Percentiles rank a stretch among this genome's conserved stretches.
phyloP scores from a whole-genome alignment of 2,888 invertebrate genomes.

The Plagodis pulveraria region DNA sequence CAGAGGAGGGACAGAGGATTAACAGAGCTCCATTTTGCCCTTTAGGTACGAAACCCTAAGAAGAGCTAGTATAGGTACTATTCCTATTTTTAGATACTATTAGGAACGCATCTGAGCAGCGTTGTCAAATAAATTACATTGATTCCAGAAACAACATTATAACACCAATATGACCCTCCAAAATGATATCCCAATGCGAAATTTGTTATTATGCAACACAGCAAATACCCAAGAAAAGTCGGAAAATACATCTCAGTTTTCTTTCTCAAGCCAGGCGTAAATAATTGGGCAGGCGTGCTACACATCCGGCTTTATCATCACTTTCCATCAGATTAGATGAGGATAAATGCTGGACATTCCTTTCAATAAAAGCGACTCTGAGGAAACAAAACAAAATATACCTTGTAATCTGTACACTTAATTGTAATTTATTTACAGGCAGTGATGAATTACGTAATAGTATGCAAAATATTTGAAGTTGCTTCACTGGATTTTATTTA shows the following conservation, averaged over 20 bases:
- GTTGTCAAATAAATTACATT: too few species aligned
- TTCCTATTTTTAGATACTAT: too few species aligned
- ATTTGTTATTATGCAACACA: conserved; percentile 7
- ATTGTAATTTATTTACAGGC: too few species aligned
- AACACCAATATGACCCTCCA: neutral
- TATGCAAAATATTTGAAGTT: too few species aligned
- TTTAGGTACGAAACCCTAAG: too few species aligned
- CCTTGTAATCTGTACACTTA: neutral
- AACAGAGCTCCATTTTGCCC: too few species aligned
- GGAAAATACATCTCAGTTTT: conserved; percentile 22
- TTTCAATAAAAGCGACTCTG: conserved; percentile 20
- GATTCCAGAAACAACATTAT: too few species aligned
- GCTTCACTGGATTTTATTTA: too few species aligned
- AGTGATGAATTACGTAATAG: too few species aligned
- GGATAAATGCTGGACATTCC: conserved; percentile 27
- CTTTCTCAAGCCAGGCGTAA: conserved; percentile 23
- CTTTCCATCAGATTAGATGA: conserved; percentile 22
- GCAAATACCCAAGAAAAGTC: conserved; percentile 13
- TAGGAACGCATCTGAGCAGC: too few species aligned
- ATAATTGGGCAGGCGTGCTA: conserved; percentile 29
- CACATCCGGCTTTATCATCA: conserved; percentile 22
- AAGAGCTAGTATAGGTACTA: too few species aligned
- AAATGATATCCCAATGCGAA: conserved; percentile 1
- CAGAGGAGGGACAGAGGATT: too few species aligned
- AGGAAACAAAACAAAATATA: neutral